Conservation (phyloP, 2,888 invertebrate species). For the Hirudinaria manillensis region DNA sequence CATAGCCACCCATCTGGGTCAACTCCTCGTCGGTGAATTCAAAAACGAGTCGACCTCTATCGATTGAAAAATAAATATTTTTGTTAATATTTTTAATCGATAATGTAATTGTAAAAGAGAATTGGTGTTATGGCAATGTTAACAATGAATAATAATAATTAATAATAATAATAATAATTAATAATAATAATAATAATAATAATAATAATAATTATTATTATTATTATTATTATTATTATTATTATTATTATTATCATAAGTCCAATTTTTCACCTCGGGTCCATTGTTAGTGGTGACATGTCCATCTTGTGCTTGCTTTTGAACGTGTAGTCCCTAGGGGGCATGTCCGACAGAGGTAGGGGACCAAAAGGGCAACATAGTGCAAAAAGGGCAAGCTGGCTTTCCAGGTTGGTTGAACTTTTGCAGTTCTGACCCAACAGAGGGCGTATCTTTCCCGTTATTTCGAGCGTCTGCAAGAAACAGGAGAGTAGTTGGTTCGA, state of each 20-base stretch:
- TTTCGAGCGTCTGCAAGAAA: constrained; percentile 81
- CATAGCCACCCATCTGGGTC: constrained; percentile 82
- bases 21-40: constrained; percentile 84
- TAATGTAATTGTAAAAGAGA: background rate
- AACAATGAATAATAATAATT: no score
- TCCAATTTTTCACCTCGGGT: constrained; percentile 63
- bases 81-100: background rate
- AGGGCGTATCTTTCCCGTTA: constrained; percentile 89
- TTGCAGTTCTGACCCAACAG: constrained; percentile 81
- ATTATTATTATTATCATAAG: background rate
- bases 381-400: constrained; percentile 88
- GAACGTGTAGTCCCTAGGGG: constrained; percentile 97
- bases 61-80: constrained; percentile 23
- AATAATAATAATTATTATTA: constrained; percentile 12
- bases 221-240: background rate
- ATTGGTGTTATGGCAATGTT: background rate
- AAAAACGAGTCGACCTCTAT: constrained; percentile 83
- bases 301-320: constrained; percentile 99
- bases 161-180: no score
- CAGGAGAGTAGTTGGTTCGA: background rate
- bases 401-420: constrained; percentile 52
- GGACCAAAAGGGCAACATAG: constrained; percentile 98
- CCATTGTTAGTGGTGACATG: constrained; percentile 90
- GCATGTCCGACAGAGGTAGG: constrained; percentile 88
- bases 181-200: no score